Conservation (phyloP, 2,888 invertebrate species). For the Drosophila rellima region DNA sequence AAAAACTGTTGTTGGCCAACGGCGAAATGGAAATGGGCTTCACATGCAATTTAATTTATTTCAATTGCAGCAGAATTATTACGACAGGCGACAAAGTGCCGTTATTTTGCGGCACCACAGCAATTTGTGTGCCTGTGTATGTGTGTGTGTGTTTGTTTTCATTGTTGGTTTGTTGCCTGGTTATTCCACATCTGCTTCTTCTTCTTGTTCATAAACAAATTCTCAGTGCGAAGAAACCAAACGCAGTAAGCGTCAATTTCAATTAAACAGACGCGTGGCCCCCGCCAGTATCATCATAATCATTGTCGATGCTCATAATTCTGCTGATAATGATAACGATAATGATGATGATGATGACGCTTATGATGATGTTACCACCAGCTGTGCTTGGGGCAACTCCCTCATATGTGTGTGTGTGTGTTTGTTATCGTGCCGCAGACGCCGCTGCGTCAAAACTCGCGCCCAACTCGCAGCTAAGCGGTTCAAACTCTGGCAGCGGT, state of each 20-base stretch:
- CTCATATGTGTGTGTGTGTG: slow-evolving; percentile 31
- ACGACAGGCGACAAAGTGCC: slow-evolving; percentile 69
- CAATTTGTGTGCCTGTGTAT: slow-evolving; percentile 55
- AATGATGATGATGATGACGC: slow-evolving; percentile 8
- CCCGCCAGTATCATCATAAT: slow-evolving; percentile 7
- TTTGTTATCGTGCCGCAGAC: slow-evolving; percentile 47
- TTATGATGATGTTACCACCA: slow-evolving; percentile 19
- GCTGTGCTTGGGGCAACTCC: slow-evolving; percentile 12
- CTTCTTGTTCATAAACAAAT: slow-evolving; percentile 72
- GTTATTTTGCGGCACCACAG: slow-evolving; percentile 44
- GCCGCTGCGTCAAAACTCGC: slow-evolving; percentile 44
- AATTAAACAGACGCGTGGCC: slow-evolving; percentile 76
- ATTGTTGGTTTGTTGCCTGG: slow-evolving; percentile 41
- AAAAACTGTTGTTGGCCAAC: slow-evolving; percentile 27
- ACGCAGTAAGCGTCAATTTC: slow-evolving; percentile 75
- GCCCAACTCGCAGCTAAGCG: slow-evolving; percentile 38
- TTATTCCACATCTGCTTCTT: neutral
- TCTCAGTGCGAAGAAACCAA: slow-evolving; percentile 60
- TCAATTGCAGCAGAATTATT: slow-evolving; percentile 79
- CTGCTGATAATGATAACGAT: neutral
- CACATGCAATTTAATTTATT: slow-evolving; percentile 81
- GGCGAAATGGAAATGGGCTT: slow-evolving; percentile 50
- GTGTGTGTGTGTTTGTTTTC: slow-evolving; percentile 19
- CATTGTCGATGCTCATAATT: slow-evolving; percentile 13
- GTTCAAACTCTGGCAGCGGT: slow-evolving; percentile 12